phyloP scores from a whole-genome alignment of 1,140 invertebrate genomes.

The Bacillus rossius region DNA sequence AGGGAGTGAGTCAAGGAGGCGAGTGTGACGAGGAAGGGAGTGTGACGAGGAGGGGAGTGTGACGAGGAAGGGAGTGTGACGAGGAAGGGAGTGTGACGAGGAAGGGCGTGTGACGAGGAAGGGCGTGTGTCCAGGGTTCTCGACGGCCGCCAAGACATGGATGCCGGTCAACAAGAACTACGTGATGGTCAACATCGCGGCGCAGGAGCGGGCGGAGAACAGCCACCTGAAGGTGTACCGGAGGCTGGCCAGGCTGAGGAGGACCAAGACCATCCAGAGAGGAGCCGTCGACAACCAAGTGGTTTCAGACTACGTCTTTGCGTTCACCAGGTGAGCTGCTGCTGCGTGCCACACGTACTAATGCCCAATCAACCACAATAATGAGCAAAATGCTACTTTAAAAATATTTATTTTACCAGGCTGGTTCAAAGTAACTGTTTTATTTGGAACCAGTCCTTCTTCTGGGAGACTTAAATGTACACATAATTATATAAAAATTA shows the following conservation, averaged over 20 bases:
- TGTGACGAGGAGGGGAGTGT: no score
- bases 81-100: no score
- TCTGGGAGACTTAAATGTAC: no score
- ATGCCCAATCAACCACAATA: no score
- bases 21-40: no score
- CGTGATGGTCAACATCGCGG: constrained; percentile 44
- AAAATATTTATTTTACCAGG: no score
- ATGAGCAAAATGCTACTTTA: not conserved
- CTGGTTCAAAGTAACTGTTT: no score
- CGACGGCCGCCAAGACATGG: constrained; percentile 54
- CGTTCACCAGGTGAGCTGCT: not conserved
- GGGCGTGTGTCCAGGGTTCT: constrained; percentile 59
- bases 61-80: no score
- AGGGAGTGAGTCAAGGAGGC: no score
- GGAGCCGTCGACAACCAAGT: constrained; percentile 37
- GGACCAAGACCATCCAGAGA: constrained; percentile 33
- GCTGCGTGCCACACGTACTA: not conserved
- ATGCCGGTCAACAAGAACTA: constrained; percentile 56
- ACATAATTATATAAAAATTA: no score
- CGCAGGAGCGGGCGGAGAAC: constrained; percentile 35
- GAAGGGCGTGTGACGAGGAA: no score
- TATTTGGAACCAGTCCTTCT: no score
- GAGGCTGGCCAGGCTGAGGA: constrained; percentile 39
- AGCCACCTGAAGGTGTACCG: constrained; percentile 51
- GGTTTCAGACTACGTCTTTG: constrained; percentile 26